Conservation (phyloP, 2,888 invertebrate species). For the Phoronis australis region DNA sequence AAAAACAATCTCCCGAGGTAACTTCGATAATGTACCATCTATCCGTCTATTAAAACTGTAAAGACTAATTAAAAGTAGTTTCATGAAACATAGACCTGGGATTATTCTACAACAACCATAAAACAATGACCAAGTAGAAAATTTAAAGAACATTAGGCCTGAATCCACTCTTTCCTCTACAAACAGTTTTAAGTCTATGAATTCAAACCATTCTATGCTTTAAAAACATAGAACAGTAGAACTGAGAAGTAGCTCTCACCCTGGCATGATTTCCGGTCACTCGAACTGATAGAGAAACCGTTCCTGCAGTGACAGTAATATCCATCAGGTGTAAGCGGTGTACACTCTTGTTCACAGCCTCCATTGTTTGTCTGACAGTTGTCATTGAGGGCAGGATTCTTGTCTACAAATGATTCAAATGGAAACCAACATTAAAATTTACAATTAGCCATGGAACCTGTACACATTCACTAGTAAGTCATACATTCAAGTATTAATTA, state of each 20-base stretch:
- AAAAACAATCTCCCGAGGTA: no score
- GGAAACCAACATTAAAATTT: neutral
- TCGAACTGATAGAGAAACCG: conserved; percentile 25
- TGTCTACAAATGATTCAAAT: conserved; percentile 18
- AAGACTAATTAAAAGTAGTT: no score
- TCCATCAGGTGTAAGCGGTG: conserved; percentile 68
- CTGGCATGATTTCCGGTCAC: conserved; percentile 34
- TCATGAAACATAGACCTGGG: neutral
- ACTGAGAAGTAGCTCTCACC: conserved; percentile 16
- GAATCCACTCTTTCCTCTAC: neutral
- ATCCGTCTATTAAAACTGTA: no score
- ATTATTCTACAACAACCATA: neutral
- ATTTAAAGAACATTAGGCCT: neutral
- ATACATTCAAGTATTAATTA: no score
- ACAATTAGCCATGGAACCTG: neutral
- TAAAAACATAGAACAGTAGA: neutral
- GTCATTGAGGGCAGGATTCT: conserved; percentile 8
- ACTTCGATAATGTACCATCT: no score
- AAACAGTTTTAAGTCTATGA: neutral
- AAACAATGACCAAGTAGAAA: neutral
- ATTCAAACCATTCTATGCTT: no score
- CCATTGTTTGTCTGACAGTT: conserved; percentile 57
- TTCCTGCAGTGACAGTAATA: conserved; percentile 78
- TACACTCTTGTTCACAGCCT: conserved; percentile 88
- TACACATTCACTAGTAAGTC: conserved; percentile 7